Evolutionary conservation across 2,113 vertebrate genomes (phyloP), one percentile per base, ranked within the genome.

Genomic region (Callaeas wilsoni): DNA sequence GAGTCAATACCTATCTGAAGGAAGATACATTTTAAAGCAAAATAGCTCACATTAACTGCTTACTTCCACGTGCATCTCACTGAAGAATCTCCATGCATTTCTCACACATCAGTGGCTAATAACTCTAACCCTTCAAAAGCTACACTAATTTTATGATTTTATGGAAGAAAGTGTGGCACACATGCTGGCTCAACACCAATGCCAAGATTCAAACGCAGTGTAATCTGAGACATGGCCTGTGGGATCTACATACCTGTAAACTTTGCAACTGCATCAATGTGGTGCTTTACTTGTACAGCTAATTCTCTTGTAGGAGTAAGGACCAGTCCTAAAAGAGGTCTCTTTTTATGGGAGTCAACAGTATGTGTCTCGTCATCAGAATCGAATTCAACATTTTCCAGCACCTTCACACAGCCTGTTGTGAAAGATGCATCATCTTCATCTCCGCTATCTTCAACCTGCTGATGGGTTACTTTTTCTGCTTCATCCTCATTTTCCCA

Each of bases 281-380:
- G 99, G 79, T 99, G 99, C 65, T 99, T 99, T 84, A 99, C 99
- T 97, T 99, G 99, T 56, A 99, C 98, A 16, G 99, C 99, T 78
- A 99, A 98, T 97, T 99, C 99, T 95, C 99, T 98, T 46, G 99
- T 99, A 47, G 99, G 99, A 41, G 99, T 98, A 85, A 99, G 98
- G 76, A 99, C 98, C 60, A 99, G 97, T 7, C 99, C 99, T 23
- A 99, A 98, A 68, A 99, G 98, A 82, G 99, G 99, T 13, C 65
- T 97, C 84, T 84, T 96, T 37, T 83, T 87, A 50, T 59, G 29
- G 4, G 37, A 56, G 50, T 42, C 79, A 88, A 39, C 63, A 49
- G 23, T 29, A 71, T 21, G 39, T n/a, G 55, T 12, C 62, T 41
- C 2, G 0, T 65, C 56, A 18, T 78, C n/a, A 4, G 75, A 96